These are phyloP conservation scores for Gallinago media DNA, from an alignment of 2,113 vertebrate species.

Conservation along the genomic window DNA sequence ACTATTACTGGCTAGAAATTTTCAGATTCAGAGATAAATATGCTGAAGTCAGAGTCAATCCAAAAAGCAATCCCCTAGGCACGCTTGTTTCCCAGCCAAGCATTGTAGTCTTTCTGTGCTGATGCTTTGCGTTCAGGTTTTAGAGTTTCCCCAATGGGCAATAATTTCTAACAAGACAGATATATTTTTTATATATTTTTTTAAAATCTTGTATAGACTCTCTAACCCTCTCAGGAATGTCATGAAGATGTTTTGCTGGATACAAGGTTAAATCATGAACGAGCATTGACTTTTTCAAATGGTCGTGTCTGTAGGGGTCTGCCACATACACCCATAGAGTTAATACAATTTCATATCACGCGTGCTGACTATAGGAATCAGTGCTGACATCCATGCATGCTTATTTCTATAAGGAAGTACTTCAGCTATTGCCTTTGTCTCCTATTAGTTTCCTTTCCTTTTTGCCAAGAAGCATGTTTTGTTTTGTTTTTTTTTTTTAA, in stretches of 20 bases:
- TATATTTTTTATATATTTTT: background rate
- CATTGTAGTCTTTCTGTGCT: background rate
- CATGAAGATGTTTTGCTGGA: background rate
- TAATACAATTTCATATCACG: background rate
- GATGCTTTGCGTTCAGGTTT: background rate
- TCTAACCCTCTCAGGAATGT: background rate
- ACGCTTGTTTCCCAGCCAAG: background rate
- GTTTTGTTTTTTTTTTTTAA: background rate
- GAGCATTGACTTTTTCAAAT: background rate
- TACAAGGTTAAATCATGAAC: background rate
- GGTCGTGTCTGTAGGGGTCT: background rate
- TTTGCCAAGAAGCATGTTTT: background rate
- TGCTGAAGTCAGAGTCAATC: background rate
- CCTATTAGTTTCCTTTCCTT: constrained; percentile 23
- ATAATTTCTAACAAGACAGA: constrained; percentile 15
- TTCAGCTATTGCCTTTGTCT: constrained; percentile 41
- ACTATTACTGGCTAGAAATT: background rate
- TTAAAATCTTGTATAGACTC: background rate
- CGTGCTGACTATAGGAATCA: background rate
- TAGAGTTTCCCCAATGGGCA: background rate
- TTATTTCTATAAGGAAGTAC: constrained; percentile 14
- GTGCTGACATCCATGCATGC: background rate
- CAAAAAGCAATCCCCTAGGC: constrained; percentile 11
- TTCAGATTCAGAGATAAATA: constrained; percentile 4
- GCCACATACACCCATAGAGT: background rate